Evolutionary conservation across 2,797 vertebrate genomes (phyloP), one percentile per base, ranked within the genome.

Genomic region (Ficedula albicollis): DNA sequence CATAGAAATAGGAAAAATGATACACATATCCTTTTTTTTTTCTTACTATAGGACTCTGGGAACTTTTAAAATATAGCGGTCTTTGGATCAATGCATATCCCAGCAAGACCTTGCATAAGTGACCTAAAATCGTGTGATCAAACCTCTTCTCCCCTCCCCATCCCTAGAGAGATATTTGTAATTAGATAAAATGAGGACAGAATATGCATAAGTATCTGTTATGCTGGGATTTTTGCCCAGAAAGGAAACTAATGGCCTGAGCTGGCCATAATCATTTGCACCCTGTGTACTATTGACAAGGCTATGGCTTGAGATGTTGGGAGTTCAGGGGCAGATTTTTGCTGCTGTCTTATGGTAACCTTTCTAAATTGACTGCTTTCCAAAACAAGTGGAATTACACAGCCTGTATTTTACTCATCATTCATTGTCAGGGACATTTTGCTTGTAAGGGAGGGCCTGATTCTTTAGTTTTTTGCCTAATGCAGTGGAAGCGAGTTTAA

Each of bases 131-230:
- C 3, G 54, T 97, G 93, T 83, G 94, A 97, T 96, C 96, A 97
- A 97, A 97, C 96, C 95, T 95, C 95, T 97, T 97, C 76, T 96
- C 64, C 74, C 82, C 95, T 92, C 95, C 84, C 88, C 68, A 84
- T 91, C 94, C 96, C 97, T 91, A 89, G 98, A 97, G 98, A 97
- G 76, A 43, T 76, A 86, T 94, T 96, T 95, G 97, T 97, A 97
- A 98, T 98, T 98, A 98, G 97, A 97, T 95, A 96, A 98, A 98
- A 98, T 97, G 96, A 98, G 97, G 97, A 94, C 97, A 97, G 97
- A 97, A 97, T 97, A 97, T 97, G 96, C 95, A 95, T 97, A 98
- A 97, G 96, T 98, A 97, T 97, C 97, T 97, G 96, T 96, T 96
- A 97, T 95, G 96, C 96, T 98, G 97, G 97, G 98, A 97, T 96